These are phyloP conservation scores for Centropus bengalensis DNA, from an alignment of 2,113 vertebrate genomes.

Conservation along the genomic window DNA sequence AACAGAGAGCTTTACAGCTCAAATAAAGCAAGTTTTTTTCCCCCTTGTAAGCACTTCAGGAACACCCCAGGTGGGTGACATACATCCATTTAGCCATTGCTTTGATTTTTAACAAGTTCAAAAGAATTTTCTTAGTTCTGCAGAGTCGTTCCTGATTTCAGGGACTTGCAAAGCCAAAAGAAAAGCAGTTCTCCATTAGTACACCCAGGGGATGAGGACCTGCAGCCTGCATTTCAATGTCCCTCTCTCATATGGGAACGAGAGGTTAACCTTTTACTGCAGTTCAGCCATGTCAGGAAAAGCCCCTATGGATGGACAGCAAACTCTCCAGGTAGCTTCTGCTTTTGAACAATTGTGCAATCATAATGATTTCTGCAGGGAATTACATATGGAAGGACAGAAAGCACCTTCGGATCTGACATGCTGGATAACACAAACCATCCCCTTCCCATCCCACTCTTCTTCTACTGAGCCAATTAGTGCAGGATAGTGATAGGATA, in stretches of 20 bases:
- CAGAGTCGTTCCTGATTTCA: constrained; percentile 25
- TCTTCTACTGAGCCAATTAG: background rate
- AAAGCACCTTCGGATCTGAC: background rate
- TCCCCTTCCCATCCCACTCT: background rate
- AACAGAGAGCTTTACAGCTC: background rate
- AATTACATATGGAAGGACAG: background rate
- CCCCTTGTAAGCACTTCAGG: background rate
- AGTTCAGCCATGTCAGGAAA: background rate
- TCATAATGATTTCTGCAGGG: background rate
- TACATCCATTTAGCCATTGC: background rate
- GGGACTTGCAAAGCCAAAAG: constrained; percentile 72
- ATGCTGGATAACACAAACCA: background rate
- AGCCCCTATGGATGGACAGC: background rate
- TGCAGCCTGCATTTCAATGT: background rate
- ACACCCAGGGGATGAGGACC: background rate
- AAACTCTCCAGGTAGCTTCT: background rate
- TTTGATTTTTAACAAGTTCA: background rate
- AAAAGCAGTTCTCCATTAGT: background rate
- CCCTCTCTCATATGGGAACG: background rate
- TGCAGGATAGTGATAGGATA: too few relatives aligned
- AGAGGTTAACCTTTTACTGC: background rate
- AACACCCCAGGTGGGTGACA: background rate
- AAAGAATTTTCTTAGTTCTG: background rate
- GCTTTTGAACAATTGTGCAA: background rate
- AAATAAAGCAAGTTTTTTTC: background rate